phyloP scores from a whole-genome alignment of 30 jellyfish, hydroid and myxozoan genomes.

The Aurelia coerulea region DNA sequence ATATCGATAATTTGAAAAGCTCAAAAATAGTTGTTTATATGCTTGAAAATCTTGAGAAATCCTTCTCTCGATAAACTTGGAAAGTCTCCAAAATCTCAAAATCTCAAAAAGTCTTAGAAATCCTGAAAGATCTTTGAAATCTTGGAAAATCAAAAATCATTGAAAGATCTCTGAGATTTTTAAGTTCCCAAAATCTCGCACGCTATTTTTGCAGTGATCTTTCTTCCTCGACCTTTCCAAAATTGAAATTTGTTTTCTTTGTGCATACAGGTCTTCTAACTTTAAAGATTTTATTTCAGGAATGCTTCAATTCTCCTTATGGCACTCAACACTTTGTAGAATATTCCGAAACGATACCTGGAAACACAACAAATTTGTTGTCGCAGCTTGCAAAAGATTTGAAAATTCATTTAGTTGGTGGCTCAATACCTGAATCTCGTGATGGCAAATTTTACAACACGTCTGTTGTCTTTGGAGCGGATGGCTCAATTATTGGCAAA shows the following conservation, averaged over 20 bases:
- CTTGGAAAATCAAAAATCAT: no score
- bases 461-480: conserved; percentile 75
- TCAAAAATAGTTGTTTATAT: no score
- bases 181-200: no score
- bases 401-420: conserved; percentile 73
- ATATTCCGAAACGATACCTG: conserved; percentile 85
- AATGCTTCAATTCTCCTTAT: conserved; percentile 83
- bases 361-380: conserved; percentile 72
- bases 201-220: no score
- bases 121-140: no score
- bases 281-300: conserved; percentile 33
- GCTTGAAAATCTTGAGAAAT: no score
- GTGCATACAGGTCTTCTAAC: background rate
- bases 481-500: conserved; percentile 67
- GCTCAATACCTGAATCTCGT: conserved; percentile 76
- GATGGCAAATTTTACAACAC: conserved; percentile 76
- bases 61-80: no score
- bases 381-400: conserved; percentile 62
- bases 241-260: background rate
- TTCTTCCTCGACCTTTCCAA: background rate
- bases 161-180: no score
- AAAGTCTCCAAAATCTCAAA: no score
- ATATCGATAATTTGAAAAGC: no score
- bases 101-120: no score
- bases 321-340: conserved; percentile 73